Percentiles rank a stretch among this genome's conserved stretches.
phyloP scores from a whole-genome alignment of 2,113 vertebrate species.

The Willisornis vidua region DNA sequence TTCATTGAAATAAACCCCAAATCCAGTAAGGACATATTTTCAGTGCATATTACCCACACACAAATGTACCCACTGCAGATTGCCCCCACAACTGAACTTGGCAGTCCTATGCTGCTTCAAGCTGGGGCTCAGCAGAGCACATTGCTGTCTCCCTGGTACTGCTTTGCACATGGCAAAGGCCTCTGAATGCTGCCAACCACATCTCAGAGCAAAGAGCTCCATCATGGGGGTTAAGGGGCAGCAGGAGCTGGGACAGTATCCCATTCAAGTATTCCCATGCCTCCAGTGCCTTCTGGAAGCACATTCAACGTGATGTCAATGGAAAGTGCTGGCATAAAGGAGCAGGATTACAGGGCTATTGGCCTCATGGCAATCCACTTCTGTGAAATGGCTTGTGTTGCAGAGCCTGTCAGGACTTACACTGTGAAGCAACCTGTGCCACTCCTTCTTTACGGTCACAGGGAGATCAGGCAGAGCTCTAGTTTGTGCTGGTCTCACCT shows the following conservation, averaged over 20 bases:
- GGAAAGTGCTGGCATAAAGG: neutral
- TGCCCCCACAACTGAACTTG: neutral
- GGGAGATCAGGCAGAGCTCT: neutral
- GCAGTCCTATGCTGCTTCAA: neutral
- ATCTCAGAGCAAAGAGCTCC: neutral
- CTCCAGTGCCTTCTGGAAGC: neutral
- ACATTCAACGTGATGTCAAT: no score
- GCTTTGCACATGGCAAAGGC: neutral
- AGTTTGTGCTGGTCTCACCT: neutral
- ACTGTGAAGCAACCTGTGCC: neutral
- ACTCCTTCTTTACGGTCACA: neutral
- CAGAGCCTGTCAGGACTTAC: neutral
- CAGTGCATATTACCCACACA: neutral
- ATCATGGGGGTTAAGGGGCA: neutral
- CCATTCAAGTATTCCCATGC: neutral
- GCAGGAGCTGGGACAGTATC: neutral
- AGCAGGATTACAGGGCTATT: neutral
- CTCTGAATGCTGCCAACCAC: neutral
- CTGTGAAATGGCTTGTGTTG: neutral
- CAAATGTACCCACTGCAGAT: neutral
- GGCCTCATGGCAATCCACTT: neutral
- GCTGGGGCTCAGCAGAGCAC: neutral
- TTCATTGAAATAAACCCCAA: neutral
- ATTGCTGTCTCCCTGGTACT: accelerated
- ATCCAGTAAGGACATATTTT: neutral